A percentile compares a stretch with the other conserved stretches of the same genome.
phyloP scores from a whole-genome alignment of 2,888 invertebrate genomes.

The Tenthredo mesomela region DNA sequence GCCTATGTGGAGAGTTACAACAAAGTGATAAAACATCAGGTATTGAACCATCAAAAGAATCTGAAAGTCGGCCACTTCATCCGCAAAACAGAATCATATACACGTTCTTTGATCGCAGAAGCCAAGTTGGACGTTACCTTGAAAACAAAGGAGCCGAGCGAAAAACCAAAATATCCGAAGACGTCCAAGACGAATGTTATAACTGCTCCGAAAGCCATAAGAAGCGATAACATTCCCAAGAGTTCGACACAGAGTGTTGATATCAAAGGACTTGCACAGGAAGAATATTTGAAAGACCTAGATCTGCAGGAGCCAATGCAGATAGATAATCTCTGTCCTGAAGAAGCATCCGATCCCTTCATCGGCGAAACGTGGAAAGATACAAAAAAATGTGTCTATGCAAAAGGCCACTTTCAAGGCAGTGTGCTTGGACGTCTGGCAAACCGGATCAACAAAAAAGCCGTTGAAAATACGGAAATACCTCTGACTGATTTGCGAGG shows the following conservation, averaged over 20 bases:
- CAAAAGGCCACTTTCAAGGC: neutral
- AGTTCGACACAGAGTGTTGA: no score
- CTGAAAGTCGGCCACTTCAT: neutral
- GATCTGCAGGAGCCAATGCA: neutral
- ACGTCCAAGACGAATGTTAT: neutral
- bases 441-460: neutral
- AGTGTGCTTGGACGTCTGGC: neutral
- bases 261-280: no score
- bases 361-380: conserved; percentile 1
- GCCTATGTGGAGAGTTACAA: conserved; percentile 19
- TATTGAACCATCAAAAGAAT: conserved; percentile 13
- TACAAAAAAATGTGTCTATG: neutral
- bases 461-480: neutral
- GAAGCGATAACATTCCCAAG: neutral
- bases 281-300: no score
- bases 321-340: neutral
- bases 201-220: neutral
- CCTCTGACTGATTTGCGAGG: no score
- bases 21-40: conserved; percentile 11
- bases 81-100: neutral
- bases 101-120: neutral
- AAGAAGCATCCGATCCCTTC: conserved; percentile 7
- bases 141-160: neutral
- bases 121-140: neutral
- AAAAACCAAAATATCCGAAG: neutral